A percentile compares a stretch with the other conserved stretches of the same genome.
phyloP scores from a whole-genome alignment of 2,797 vertebrate genomes.

The Apogon hyalosoma region DNA sequence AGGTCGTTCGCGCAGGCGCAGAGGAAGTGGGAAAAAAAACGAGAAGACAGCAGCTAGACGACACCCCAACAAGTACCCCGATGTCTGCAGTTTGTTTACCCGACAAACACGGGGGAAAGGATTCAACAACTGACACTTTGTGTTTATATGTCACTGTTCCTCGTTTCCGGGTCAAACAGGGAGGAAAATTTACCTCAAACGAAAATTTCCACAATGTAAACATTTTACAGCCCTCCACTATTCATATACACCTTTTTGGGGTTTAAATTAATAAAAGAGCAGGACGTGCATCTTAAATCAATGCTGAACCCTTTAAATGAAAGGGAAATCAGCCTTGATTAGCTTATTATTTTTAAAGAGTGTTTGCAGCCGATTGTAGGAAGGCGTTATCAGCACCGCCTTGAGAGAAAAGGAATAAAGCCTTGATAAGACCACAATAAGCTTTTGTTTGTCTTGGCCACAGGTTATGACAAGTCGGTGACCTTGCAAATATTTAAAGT shows the following conservation, averaged over 20 bases:
- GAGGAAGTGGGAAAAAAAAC: background rate
- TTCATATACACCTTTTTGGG: no score
- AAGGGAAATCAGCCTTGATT: slow-evolving; percentile 10
- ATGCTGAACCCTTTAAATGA: background rate
- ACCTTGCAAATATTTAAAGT: slow-evolving; percentile 42
- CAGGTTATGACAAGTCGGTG: slow-evolving; percentile 44
- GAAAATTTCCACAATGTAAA: slow-evolving; percentile 38
- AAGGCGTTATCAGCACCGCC: slow-evolving; percentile 13
- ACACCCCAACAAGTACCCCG: background rate
- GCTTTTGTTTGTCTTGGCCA: slow-evolving; percentile 48
- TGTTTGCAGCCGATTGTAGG: slow-evolving; percentile 25
- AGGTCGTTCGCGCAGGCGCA: slow-evolving; percentile 29
- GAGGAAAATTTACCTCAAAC: slow-evolving; percentile 37
- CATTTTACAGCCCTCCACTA: no score
- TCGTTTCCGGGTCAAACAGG: slow-evolving; percentile 46
- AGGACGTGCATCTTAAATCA: background rate
- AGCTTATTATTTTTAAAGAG: slow-evolving; percentile 14
- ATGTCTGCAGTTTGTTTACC: slow-evolving; percentile 42
- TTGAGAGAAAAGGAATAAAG: slow-evolving; percentile 11
- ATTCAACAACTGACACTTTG: slow-evolving; percentile 56
- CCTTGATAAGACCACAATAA: slow-evolving; percentile 14
- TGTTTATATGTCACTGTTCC: slow-evolving; percentile 53
- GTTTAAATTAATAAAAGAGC: no score
- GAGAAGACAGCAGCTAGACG: background rate
- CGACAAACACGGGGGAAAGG: slow-evolving; percentile 42